phyloP scores from a whole-genome alignment of 2,113 vertebrate genomes.

The Aegotheles bennettii region DNA sequence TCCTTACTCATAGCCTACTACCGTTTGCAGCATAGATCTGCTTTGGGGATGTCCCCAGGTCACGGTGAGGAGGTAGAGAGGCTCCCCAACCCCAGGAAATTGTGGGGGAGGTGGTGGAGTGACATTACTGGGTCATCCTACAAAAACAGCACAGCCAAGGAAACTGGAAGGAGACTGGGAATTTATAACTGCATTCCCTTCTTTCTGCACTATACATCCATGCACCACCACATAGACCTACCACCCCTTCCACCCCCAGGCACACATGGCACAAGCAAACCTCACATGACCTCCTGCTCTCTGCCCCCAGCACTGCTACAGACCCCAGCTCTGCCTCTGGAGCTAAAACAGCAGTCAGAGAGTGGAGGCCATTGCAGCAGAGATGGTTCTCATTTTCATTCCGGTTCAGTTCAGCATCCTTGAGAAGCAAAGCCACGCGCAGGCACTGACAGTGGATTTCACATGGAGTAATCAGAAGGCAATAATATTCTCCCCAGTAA shows the following conservation, averaged over 20 bases:
- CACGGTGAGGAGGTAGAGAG: not conserved
- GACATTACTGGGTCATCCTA: fast-evolving
- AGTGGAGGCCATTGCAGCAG: not conserved
- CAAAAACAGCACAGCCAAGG: not conserved
- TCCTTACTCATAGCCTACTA: not conserved
- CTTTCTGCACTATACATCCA: not conserved
- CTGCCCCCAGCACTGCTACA: not conserved
- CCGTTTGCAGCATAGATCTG: not conserved
- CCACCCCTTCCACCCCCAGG: fast-evolving
- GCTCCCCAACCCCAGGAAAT: not conserved
- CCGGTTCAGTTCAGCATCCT: not conserved
- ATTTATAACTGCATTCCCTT: not conserved
- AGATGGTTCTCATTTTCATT: not conserved
- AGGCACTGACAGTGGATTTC: not conserved
- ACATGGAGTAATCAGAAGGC: not conserved
- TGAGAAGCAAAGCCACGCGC: not conserved
- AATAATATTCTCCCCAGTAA: not conserved
- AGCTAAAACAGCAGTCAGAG: not conserved
- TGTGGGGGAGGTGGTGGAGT: not conserved
- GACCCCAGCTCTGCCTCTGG: not conserved
- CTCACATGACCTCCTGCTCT: too few species aligned
- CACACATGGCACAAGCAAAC: not conserved
- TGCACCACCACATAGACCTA: not conserved
- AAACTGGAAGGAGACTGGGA: not conserved
- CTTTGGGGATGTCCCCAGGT: not conserved